phyloP scores from a whole-genome alignment of 2,888 invertebrate species.

The Trilocha varians region DNA sequence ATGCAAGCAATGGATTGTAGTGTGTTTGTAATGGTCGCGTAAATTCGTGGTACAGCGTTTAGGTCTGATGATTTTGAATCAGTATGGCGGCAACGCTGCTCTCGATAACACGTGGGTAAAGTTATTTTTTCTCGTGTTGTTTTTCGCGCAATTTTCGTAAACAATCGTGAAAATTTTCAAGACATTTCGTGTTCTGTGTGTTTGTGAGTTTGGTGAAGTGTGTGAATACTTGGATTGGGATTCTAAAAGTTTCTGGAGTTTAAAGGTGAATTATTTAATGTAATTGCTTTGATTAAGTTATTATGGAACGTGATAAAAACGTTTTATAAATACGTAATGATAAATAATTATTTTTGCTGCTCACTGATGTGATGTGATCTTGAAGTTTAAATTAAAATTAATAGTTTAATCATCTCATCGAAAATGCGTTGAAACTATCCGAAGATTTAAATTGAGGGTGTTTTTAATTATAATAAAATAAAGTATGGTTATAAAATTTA shows the following conservation, averaged over 20 bases:
- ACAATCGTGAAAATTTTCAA: constrained; percentile 26
- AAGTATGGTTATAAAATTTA: too few relatives aligned
- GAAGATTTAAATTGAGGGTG: too few relatives aligned
- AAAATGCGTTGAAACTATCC: too few relatives aligned
- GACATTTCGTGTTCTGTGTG: constrained; percentile 24
- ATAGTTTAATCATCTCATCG: too few relatives aligned
- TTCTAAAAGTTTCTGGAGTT: neutral
- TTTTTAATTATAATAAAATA: too few relatives aligned
- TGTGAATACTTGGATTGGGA: constrained; percentile 7
- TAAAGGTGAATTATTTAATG: too few relatives aligned
- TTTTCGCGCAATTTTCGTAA: constrained; percentile 35
- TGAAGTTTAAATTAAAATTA: too few relatives aligned
- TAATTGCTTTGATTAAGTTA: too few relatives aligned
- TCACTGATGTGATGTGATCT: too few relatives aligned
- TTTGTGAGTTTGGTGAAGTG: constrained; percentile 16
- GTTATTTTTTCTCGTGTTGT: constrained; percentile 25
- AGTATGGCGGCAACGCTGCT: constrained; percentile 48
- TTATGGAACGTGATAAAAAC: too few relatives aligned
- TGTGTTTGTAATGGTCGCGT: constrained; percentile 5
- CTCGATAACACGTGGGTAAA: constrained; percentile 29
- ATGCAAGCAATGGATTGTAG: constrained; percentile 22
- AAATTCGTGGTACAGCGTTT: neutral
- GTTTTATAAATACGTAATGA: too few relatives aligned
- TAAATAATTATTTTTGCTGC: too few relatives aligned
- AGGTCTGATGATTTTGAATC: constrained; percentile 19